Base-by-base conservation (phyloP, 2,797 vertebrate species). In the Chlorospingus semifuscus region DNA sequence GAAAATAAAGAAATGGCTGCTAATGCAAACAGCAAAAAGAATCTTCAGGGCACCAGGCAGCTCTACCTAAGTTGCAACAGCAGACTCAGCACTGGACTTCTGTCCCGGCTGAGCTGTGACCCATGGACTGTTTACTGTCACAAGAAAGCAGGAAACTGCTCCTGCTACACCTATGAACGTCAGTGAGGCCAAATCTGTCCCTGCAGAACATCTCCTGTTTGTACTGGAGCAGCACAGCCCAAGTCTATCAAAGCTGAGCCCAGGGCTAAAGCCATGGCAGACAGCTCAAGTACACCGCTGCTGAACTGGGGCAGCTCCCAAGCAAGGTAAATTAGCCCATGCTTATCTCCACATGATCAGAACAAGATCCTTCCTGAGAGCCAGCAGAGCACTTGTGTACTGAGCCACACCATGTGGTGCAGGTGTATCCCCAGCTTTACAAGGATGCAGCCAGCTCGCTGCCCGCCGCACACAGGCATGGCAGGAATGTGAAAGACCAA, bases 1-100 rank as follows among this genome's bases (percentile, higher is more conserved):
- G 72, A 78, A 92, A 85, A 86, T 79, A n/a, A 91, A 91, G 76
- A 88, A 92, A 88, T 0, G 56, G 37, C 22, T 88, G 61, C 75
- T 94, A 90, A 88, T 17, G 32, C 32, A 79, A 83, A 69, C 27
- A 66, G 56, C 41, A 82, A 66, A 82, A 86, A 72, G 18, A 76
- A 90, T 89, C 89, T 66, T 76, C 59, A 59, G 80, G 87, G 85
- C n/a, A 77, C 9, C 0, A 1, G 41, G 55, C 41, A 91, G 70
- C 56, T 77, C 56, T 37, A 63, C 70, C 36, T 85, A 56, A 68
- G 55, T 60, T 70, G 56, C 47, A 93, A 52, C 8, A 84, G 87
- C 52, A 66, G 59, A 52, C 49, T 83, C 15, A 57, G 80, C 77
- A 63, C 8, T 32, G 44, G 66, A 76, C 49, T 83, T 32, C 68